Percentiles rank a stretch among this genome's conserved stretches.
Conservation (phyloP, 1,140 invertebrate genomes). For the Asbolus verrucosus region DNA sequence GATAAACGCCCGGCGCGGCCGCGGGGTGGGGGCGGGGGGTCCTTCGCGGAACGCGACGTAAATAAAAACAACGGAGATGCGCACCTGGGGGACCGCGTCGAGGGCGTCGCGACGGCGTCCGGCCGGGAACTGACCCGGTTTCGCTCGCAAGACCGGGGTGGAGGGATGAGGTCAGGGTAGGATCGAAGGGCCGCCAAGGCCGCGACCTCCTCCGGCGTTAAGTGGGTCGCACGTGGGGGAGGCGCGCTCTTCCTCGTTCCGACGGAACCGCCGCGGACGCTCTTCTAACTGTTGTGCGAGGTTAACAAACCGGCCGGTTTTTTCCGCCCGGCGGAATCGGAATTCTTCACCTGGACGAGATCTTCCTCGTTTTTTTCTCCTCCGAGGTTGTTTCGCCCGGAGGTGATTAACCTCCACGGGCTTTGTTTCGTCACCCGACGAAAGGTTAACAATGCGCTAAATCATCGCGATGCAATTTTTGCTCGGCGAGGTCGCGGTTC, state of each 20-base stretch:
- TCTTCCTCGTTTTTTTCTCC: not conserved
- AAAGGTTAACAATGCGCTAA: too few species aligned
- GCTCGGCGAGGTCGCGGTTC: too few species aligned
- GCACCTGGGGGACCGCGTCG: too few species aligned
- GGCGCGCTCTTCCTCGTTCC: slow-evolving; percentile 13
- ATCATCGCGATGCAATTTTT: too few species aligned
- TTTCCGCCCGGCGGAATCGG: not conserved
- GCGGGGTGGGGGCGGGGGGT: slow-evolving; percentile 2
- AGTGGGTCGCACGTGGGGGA: slow-evolving; percentile 1
- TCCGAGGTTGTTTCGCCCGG: too few species aligned
- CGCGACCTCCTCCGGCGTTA: slow-evolving; percentile 7
- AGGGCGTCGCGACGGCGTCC: slow-evolving; percentile 1
- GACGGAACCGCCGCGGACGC: too few species aligned
- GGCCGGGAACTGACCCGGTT: slow-evolving; percentile 46
- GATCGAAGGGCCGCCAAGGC: slow-evolving; percentile 27
- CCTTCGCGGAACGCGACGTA: slow-evolving; percentile 43
- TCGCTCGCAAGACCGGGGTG: slow-evolving; percentile 31
- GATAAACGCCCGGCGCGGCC: slow-evolving; percentile 29
- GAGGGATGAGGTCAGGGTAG: slow-evolving; percentile 42
- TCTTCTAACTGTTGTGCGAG: slow-evolving; percentile 30
- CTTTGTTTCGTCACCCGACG: not conserved
- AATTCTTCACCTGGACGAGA: slow-evolving; percentile 1
- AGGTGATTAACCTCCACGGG: slow-evolving; percentile 22
- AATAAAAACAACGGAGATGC: slow-evolving; percentile 40
- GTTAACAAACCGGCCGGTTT: slow-evolving; percentile 25